Base-by-base conservation (phyloP, 2,888 invertebrate species). In the Cheilosia soror region DNA sequence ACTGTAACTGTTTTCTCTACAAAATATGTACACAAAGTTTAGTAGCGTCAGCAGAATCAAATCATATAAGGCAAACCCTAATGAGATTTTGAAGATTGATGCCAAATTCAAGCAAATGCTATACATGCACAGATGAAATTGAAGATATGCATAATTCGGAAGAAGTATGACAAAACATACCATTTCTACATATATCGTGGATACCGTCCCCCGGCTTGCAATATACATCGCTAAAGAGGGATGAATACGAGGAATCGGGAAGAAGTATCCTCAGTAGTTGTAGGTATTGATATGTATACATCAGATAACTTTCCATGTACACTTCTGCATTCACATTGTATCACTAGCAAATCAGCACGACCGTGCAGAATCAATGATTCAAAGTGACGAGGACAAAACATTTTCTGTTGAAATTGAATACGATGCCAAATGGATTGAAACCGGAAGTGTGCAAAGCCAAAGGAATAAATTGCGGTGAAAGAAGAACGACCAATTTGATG, bases 341-440 rank as follows among this genome's bases (percentile, higher is more conserved):
- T 42, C 42, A 42, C 13, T 44, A 3, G 15, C n/a, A 44, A 44
- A 44, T 44, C 44, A 44, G 6, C 44, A 44, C 40, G 11, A 37
- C 5, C 5, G 5, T 44, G 15, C 42, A 44, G 31, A 55, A 55
- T 55, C 5, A 13, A 31, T 31, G 15, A 31, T 7, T 31, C n/a
- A n/a, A 42, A 42, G 27, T 55, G 62, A 73, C 53, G 62, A 63
- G 63, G 63, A 40, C 73, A 73, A 40, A 44, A 42, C 42, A 42
- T 63, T 73, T 55, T 44, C 33, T 55, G 7, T 6, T 63, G 53
- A 25, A 73, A 73, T 73, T 73, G 62, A 73, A 73, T 53, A 63
- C 31, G 20, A 55, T 63, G 73, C 51, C 73, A 73, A 63, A 73
- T 63, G 73, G 53, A 73, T 63, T 73, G 44, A 15, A 44, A 44